These are phyloP conservation scores for Theropithecus gelada DNA, from an alignment of 2,113 vertebrate species.

Conservation along the genomic window DNA sequence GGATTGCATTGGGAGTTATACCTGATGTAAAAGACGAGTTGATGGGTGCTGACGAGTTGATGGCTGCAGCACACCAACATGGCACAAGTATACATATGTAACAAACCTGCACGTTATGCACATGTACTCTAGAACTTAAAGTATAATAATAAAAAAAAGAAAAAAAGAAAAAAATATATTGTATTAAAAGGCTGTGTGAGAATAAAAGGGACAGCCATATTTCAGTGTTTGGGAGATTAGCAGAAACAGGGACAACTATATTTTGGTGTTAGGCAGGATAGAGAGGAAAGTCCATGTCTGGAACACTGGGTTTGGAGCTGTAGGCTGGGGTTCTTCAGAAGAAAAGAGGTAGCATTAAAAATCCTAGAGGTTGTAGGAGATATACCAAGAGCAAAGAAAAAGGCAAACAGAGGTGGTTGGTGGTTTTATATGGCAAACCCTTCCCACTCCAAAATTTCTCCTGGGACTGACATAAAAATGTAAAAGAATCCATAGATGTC, in stretches of 20 bases:
- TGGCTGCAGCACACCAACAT: too few species aligned
- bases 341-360: not conserved
- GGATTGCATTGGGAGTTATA: too few species aligned
- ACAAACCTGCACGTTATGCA: too few species aligned
- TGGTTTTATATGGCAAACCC: not conserved
- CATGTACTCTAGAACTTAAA: too few species aligned
- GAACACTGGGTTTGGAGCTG: not conserved
- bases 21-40: too few species aligned
- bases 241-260: not conserved
- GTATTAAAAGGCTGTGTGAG: not conserved
- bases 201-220: not conserved
- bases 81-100: too few species aligned
- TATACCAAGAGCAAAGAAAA: not conserved
- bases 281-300: not conserved
- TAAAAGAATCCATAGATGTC: not conserved
- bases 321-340: not conserved
- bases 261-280: not conserved
- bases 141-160: too few species aligned
- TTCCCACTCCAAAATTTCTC: not conserved
- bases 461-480: not conserved
- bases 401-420: not conserved
- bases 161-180: too few species aligned
- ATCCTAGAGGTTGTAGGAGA: not conserved
- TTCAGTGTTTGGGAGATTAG: not conserved
- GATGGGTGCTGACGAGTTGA: too few species aligned